Percentiles rank a stretch among this genome's conserved stretches.
These are phyloP conservation scores for Carassius gibelio DNA, from an alignment of 2,113 vertebrate species.

Conservation along the genomic window DNA sequence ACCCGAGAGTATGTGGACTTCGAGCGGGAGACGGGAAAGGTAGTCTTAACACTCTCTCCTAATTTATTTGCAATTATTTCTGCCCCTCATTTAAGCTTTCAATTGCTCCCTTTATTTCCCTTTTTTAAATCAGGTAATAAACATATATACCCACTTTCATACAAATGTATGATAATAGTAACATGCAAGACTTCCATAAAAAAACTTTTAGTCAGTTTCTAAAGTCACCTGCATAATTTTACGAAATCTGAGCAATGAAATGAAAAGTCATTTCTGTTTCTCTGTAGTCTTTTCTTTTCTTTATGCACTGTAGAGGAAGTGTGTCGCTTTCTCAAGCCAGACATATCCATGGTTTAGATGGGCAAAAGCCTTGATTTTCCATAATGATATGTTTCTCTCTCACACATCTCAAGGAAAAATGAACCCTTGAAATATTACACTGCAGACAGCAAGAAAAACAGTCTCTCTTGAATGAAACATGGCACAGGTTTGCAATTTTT, in stretches of 20 bases:
- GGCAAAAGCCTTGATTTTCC: slow-evolving; percentile 31
- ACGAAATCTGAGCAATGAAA: neutral
- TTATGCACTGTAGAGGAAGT: slow-evolving; percentile 8
- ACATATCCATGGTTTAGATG: slow-evolving; percentile 28
- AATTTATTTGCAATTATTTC: neutral
- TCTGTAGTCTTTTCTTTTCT: slow-evolving; percentile 26
- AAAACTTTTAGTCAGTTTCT: neutral
- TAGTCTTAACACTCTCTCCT: slow-evolving; percentile 70
- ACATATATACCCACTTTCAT: neutral
- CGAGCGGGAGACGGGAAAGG: slow-evolving; percentile 97
- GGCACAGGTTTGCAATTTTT: slow-evolving; percentile 40
- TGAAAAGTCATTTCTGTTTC: slow-evolving; percentile 31
- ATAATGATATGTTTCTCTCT: slow-evolving; percentile 49
- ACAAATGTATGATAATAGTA: slow-evolving; percentile 10
- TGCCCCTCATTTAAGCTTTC: neutral
- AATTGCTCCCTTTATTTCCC: neutral
- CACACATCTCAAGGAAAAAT: slow-evolving; percentile 45
- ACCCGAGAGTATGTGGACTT: slow-evolving; percentile 98
- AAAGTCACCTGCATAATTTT: neutral
- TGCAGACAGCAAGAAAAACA: slow-evolving; percentile 42
- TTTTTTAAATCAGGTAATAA: neutral
- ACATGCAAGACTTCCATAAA: neutral
- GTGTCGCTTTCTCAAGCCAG: slow-evolving; percentile 7
- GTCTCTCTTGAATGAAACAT: slow-evolving; percentile 40
- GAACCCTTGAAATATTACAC: slow-evolving; percentile 35